phyloP scores from a whole-genome alignment of 2,113 vertebrate species.

The Pseudorectes ferrugineus region DNA sequence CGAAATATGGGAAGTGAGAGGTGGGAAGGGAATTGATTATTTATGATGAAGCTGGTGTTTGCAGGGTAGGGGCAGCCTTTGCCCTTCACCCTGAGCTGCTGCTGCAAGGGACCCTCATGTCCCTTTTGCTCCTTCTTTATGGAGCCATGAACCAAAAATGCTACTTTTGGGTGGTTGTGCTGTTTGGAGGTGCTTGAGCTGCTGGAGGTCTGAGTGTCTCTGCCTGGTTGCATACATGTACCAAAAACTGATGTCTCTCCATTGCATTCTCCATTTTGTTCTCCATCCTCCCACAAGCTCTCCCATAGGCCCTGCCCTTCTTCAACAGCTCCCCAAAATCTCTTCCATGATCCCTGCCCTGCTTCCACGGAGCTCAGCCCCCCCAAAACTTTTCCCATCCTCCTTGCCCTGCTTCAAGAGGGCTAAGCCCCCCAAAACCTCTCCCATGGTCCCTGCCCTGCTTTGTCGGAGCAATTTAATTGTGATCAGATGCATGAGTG shows the following conservation, averaged over 20 bases:
- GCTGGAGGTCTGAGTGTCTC: neutral
- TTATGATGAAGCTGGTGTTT: neutral
- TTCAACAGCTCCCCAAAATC: neutral
- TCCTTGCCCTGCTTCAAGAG: neutral
- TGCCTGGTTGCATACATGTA: rapidly evolving
- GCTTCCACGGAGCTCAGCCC: rapidly evolving
- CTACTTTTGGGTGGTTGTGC: neutral
- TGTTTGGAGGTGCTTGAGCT: neutral
- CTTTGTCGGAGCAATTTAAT: neutral
- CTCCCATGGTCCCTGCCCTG: neutral
- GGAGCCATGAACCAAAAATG: neutral
- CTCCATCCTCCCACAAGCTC: neutral
- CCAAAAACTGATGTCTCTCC: rapidly evolving
- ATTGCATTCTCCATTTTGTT: neutral
- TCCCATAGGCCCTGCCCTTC: neutral
- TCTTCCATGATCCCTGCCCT: neutral
- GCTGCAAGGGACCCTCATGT: neutral
- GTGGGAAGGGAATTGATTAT: neutral
- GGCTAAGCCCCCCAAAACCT: neutral
- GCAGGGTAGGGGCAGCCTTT: neutral
- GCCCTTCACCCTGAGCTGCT: neutral
- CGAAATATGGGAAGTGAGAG: neutral
- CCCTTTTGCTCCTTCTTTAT: neutral
- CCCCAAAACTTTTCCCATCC: neutral
- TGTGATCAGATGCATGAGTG: neutral